Conservation (phyloP, 2,113 vertebrate genomes). For the Tautogolabrus adspersus region DNA sequence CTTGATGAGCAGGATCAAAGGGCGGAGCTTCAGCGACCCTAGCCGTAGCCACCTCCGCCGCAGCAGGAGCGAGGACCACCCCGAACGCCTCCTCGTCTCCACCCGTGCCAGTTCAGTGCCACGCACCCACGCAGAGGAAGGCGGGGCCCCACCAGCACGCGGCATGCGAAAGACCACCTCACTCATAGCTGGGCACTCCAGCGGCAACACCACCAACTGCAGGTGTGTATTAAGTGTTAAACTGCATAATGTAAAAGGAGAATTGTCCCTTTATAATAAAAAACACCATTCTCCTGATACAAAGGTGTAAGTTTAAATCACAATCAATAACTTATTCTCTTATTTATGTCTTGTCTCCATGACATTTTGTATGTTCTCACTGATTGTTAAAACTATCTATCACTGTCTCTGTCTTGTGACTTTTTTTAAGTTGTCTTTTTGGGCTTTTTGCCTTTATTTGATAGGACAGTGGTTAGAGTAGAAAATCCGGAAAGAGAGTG, state of each 20-base stretch:
- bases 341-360: no score
- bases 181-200: constrained; percentile 85
- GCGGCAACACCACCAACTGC: constrained; percentile 84
- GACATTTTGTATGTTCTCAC: no score
- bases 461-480: no score
- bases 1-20: constrained; percentile 92
- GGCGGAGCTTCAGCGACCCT: constrained; percentile 87
- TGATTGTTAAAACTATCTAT: no score
- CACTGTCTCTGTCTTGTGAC: no score
- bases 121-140: constrained; percentile 88
- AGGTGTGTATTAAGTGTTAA: constrained; percentile 81
- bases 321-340: no score
- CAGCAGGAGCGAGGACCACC: constrained; percentile 95
- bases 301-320: no score
- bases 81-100: constrained; percentile 93
- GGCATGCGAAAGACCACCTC: constrained; percentile 91
- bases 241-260: neutral
- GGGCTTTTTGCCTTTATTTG: no score
- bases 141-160: constrained; percentile 73
- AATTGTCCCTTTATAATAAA: no score
- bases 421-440: no score
- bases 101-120: constrained; percentile 95
- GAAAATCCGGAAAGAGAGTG: no score
- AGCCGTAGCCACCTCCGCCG: constrained; percentile 89
- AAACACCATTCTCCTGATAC: no score